Base-by-base conservation (phyloP, 1,140 invertebrate species). In the Bemisia tabaci region DNA sequence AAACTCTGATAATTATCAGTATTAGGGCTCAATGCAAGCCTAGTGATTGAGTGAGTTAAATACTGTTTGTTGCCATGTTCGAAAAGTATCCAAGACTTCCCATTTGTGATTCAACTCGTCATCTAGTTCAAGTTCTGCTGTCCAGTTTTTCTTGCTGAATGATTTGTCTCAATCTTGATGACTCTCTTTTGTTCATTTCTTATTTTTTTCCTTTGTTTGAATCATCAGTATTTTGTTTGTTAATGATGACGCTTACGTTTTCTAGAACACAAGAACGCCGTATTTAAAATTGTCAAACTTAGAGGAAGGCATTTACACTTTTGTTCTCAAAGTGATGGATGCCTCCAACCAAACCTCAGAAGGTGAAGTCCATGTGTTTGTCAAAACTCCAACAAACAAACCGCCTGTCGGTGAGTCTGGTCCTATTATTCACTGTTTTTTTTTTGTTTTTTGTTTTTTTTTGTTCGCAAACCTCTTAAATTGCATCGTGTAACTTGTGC, bases 271-370 rank as follows among this genome's bases (percentile, higher is more conserved):
- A 0, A 83, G 90, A 71, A 94, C 92, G 0, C 91, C 93, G 0
- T 92, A 90, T 74, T 79, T 92, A 59, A 85, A 89, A 73, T 77
- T 97, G 2, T 93, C 91, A 1, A 91, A 95, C 77, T 79, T 97
- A 65, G 91, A 95, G 74, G 90, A 93, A 74, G 94, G 94, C 64
- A 89, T 95, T 78, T 97, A 97, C 74, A 95, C 91, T 9, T 97
- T 96, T 80, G 87, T 90, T 11, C 78, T 97, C 2, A 94, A 92
- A 81, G 94, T 97, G 1, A 95, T 90, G 5, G 94, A 97, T 73
- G 87, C 87, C 68, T 88, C 89, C 1, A 89, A 89, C 1, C 93
- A 96, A 79, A 87, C 83, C 5, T 92, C 90, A 27, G 87, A 86
- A 0, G 89, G 92, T 0, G 90, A 87, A 71, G 91, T 95, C 1